Evolutionary conservation across 2,888 invertebrate genomes (phyloP).

Genomic region (Terebella lapidaria): DNA sequence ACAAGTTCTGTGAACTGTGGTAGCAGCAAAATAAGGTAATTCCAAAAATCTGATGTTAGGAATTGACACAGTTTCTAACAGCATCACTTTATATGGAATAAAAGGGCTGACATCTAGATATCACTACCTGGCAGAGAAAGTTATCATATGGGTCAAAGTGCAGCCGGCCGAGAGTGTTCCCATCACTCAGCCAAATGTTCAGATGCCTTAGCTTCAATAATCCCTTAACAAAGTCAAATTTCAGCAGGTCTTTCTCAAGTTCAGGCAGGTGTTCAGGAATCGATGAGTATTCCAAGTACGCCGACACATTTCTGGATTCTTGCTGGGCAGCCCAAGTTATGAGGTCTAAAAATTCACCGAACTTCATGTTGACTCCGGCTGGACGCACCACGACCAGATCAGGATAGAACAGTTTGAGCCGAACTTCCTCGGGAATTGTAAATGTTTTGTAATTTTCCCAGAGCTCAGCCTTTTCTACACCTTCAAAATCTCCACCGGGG

Average conservation of each 20-base stretch:
- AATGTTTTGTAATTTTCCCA: conserved; percentile 40
- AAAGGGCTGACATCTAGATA: no score
- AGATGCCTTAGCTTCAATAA: conserved; percentile 31
- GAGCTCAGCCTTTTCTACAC: conserved; percentile 36
- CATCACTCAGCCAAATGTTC: conserved; percentile 52
- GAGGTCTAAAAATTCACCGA: conserved; percentile 42
- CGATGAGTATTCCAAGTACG: conserved; percentile 49
- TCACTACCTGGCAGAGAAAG: conserved; percentile 44
- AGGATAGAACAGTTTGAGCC: conserved; percentile 34
- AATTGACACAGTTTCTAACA: no score
- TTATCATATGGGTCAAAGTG: conserved; percentile 52
- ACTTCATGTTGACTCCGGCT: conserved; percentile 39
- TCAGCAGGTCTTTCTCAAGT: conserved; percentile 35
- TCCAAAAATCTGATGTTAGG: no score
- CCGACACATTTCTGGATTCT: conserved; percentile 33
- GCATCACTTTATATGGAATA: no score
- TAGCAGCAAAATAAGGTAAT: no score
- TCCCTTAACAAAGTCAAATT: conserved; percentile 35
- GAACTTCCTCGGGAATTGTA: conserved; percentile 36
- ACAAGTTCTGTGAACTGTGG: background rate
- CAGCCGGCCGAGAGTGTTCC: conserved; percentile 49
- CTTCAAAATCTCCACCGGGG: conserved; percentile 44
- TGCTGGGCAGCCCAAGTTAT: conserved; percentile 30
- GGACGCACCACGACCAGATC: conserved; percentile 49
- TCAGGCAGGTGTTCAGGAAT: conserved; percentile 39